Conservation (phyloP, 2,797 vertebrate genomes). For the Thalassophryne amazonica region DNA sequence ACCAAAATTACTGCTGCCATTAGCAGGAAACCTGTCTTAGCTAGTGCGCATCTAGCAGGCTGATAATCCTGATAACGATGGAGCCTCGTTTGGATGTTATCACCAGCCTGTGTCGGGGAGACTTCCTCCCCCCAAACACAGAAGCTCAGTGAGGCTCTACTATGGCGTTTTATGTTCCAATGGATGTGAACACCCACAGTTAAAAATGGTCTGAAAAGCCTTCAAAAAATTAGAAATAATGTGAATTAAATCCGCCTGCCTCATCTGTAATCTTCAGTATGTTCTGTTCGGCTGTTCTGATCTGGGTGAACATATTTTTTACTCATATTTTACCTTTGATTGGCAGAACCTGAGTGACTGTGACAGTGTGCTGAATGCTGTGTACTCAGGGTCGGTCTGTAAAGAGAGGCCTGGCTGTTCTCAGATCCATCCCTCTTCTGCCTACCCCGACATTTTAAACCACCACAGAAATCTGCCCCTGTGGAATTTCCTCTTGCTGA, state of each 20-base stretch:
- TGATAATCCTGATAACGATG: conserved; percentile 48
- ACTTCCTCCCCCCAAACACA: conserved; percentile 35
- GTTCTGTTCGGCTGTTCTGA: not conserved
- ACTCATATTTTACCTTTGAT: not conserved
- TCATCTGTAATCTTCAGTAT: not conserved
- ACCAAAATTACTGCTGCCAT: conserved; percentile 24
- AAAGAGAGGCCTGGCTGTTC: conserved; percentile 35
- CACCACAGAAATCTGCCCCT: conserved; percentile 66
- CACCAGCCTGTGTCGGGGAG: conserved; percentile 25
- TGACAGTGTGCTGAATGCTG: conserved; percentile 1
- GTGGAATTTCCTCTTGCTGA: conserved; percentile 74
- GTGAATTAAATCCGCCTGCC: too few relatives aligned
- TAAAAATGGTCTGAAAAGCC: too few relatives aligned
- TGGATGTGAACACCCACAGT: not conserved
- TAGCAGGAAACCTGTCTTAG: conserved; percentile 49
- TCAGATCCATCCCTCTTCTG: conserved; percentile 43
- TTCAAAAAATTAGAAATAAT: too few relatives aligned
- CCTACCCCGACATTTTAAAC: conserved; percentile 61
- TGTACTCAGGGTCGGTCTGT: conserved; percentile 20
- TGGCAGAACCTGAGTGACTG: not conserved
- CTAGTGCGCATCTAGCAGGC: conserved; percentile 17
- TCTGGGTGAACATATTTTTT: not conserved
- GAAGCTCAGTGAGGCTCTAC: conserved; percentile 7
- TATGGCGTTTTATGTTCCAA: not conserved
- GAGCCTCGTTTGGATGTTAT: conserved; percentile 31